A percentile compares a stretch with the other conserved stretches of the same genome.
Conservation (phyloP, 2,113 vertebrate genomes). For the Mungos mungo region DNA sequence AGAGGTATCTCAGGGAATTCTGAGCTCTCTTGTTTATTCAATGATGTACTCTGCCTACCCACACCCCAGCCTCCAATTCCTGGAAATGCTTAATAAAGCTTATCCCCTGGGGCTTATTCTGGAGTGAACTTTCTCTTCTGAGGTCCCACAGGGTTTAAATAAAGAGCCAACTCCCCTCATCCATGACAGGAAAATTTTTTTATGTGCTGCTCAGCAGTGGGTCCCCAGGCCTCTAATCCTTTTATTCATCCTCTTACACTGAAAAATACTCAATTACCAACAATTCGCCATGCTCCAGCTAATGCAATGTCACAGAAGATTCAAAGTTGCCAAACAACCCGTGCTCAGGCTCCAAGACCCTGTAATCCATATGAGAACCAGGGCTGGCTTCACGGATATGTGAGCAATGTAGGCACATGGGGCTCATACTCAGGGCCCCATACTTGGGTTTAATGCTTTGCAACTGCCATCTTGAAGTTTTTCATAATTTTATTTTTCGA, state of each 20-base stretch:
- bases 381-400: not conserved
- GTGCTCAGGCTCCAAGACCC: not conserved
- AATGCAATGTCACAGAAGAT: not conserved
- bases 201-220: not conserved
- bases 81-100: not conserved
- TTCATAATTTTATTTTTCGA: not conserved
- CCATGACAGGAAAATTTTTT: not conserved
- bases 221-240: not conserved
- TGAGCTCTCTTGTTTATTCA: not conserved
- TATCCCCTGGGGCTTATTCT: not conserved
- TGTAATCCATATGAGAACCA: not conserved
- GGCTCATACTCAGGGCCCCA: not conserved
- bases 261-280: not conserved
- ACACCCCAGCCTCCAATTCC: not conserved
- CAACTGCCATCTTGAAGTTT: not conserved
- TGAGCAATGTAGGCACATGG: not conserved
- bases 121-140: not conserved
- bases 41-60: not conserved
- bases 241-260: not conserved
- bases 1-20: not conserved
- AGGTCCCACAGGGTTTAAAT: not conserved
- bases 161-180: not conserved
- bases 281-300: not conserved
- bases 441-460: not conserved
- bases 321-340: not conserved